Evolutionary conservation across 2,888 invertebrate species (phyloP).

Genomic region (Balanococcus diminutus): DNA sequence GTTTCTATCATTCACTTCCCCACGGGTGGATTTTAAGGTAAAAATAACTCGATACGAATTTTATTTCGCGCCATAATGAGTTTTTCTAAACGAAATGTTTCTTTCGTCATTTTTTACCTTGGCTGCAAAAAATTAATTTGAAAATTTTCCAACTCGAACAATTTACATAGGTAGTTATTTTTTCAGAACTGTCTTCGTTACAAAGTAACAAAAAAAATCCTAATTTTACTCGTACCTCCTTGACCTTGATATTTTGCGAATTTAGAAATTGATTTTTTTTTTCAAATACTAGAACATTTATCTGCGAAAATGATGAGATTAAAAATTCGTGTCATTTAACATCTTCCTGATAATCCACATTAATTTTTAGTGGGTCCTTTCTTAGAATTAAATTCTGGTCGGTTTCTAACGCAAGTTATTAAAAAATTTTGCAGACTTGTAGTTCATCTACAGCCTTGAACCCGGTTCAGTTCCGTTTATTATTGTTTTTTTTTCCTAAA

Average conservation of each 20-base stretch:
- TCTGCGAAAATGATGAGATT: neutral
- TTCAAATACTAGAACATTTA: neutral
- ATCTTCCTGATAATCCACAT: constrained; percentile 19
- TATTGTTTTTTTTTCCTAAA: neutral
- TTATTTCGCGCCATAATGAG: no score
- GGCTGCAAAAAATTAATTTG: no score
- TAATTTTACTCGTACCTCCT: neutral
- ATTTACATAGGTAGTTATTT: neutral
- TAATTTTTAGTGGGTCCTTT: constrained; percentile 10
- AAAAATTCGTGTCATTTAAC: constrained; percentile 24
- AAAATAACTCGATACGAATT: no score
- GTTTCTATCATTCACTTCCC: no score
- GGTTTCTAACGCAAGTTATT: neutral
- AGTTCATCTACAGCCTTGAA: constrained; percentile 2
- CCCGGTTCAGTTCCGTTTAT: constrained; percentile 4
- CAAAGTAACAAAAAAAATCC: neutral
- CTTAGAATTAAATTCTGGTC: neutral
- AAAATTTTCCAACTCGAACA: neutral
- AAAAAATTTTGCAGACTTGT: neutral
- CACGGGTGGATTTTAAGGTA: no score
- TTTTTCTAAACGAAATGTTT: no score
- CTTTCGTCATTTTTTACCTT: neutral
- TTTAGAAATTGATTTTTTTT: neutral
- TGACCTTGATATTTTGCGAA: constrained; percentile 13
- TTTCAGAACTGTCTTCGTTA: neutral